Base-by-base conservation (phyloP, 1,140 invertebrate genomes). In the Drosophila ambigua region DNA sequence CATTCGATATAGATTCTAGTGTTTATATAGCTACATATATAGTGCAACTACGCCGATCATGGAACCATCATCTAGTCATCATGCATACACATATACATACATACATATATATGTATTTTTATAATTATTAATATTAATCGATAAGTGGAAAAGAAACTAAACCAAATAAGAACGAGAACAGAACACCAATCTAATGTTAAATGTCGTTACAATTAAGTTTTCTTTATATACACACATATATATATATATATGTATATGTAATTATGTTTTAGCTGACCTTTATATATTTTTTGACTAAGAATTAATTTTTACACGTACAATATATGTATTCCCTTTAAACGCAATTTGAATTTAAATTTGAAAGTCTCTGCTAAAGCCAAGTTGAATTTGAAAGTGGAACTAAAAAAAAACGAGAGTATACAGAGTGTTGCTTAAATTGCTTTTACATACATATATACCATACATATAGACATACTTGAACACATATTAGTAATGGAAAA, bases 191-290 rank as follows among this genome's bases (percentile, higher is more conserved):
- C 71, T 76, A 87, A 87, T 87, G 82, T 87, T 87, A 82, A 87
- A 85, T 87, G 82, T 85, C 82, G 82, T 87, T 87, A 82, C 44
- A 88, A 88, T 87, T 85, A 85, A 87, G 82, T 85, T 82, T 77
- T 87, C 60, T 64, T 75, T 73, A 73, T 73, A 73, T 73, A 73
- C 61, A 69, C 66, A 69, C 57, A 69, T 57, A 69, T 69, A 69
- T 68, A 11, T 39, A 39, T 13, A 11, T 39, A 2, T 6, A 6
- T 28, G 55, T 50, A 55, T 55, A 67, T 69, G 68, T 69, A 69
- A 69, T 62, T 75, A 84, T 77, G 83, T 82, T 82, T 85, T 87
- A 84, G 77, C 76, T 49, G 80, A 80, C 72, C 76, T 78, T 78
- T 66, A 67, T 57, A 68, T 35, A 77, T 78, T 65, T 72, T 76